Evolutionary conservation across 2,888 invertebrate species (phyloP).

Genomic region (Lacanobia oleracea): DNA sequence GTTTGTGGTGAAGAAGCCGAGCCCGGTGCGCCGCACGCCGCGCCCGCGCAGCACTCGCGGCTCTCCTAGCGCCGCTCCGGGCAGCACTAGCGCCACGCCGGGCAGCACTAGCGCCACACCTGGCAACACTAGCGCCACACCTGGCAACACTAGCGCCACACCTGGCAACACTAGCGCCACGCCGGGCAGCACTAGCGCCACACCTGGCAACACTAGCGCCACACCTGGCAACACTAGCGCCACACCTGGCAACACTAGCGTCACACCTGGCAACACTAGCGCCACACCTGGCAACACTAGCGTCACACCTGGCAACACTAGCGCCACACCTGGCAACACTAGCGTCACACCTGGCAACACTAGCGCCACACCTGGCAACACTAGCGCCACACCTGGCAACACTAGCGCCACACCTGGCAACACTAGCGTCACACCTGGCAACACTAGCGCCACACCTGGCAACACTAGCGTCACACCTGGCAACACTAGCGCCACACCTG

Average conservation of each 20-base stretch:
- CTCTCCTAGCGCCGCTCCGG: background rate
- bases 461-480: background rate
- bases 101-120: background rate
- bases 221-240: background rate
- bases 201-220: background rate
- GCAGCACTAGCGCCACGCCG: background rate
- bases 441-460: background rate
- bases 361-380: background rate
- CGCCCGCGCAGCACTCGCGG: conserved; percentile 28
- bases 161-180: background rate
- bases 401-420: background rate
- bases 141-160: background rate
- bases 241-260: background rate
- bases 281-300: background rate
- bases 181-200: background rate
- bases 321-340: background rate
- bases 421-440: background rate
- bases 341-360: background rate
- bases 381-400: background rate
- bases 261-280: background rate
- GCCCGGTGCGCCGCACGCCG: conserved; percentile 34
- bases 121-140: background rate
- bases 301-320: background rate
- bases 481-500: background rate
- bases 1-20: conserved; percentile 15